Percentiles rank a stretch among this genome's conserved stretches.
phyloP scores from a whole-genome alignment of 2,113 vertebrate genomes.

The Hirundichthys speculiger region DNA sequence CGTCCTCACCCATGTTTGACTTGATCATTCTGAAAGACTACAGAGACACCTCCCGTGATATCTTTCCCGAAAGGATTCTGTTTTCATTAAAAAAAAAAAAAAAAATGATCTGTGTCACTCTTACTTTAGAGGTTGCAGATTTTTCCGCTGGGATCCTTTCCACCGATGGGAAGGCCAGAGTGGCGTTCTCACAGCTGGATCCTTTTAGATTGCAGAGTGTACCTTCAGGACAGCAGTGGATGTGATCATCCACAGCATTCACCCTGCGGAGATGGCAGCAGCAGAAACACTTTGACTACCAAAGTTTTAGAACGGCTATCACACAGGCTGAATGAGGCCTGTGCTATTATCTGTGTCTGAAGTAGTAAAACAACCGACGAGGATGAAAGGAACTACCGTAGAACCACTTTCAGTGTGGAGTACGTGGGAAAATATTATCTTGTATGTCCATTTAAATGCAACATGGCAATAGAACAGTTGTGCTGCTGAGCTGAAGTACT shows the following conservation, averaged over 20 bases:
- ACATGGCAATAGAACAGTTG: slow-evolving; percentile 2
- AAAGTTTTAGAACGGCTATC: slow-evolving; percentile 53
- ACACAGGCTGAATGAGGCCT: not conserved
- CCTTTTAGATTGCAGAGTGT: slow-evolving; percentile 53
- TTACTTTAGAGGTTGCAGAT: slow-evolving; percentile 60
- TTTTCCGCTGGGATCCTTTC: slow-evolving; percentile 39
- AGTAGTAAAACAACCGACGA: slow-evolving; percentile 17
- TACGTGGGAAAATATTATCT: slow-evolving; percentile 30
- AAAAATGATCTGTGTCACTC: not conserved
- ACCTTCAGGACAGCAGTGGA: slow-evolving; percentile 75
- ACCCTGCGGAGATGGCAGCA: slow-evolving; percentile 60
- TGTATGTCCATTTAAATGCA: slow-evolving; percentile 25
- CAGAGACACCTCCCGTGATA: not conserved
- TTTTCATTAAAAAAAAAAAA: not conserved
- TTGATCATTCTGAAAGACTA: slow-evolving; percentile 79
- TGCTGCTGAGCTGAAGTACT: not conserved
- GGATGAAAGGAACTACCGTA: slow-evolving; percentile 39
- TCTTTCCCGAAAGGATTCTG: not conserved
- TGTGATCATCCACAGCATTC: slow-evolving; percentile 81
- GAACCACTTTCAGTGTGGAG: slow-evolving; percentile 7
- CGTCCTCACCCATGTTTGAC: slow-evolving; percentile 45
- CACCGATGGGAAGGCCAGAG: slow-evolving; percentile 56
- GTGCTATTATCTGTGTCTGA: slow-evolving; percentile 26
- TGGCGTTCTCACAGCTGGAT: slow-evolving; percentile 63
- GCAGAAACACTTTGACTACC: slow-evolving; percentile 63